Base-by-base conservation (phyloP, 2,113 vertebrate species). In the Orcinus orca region DNA sequence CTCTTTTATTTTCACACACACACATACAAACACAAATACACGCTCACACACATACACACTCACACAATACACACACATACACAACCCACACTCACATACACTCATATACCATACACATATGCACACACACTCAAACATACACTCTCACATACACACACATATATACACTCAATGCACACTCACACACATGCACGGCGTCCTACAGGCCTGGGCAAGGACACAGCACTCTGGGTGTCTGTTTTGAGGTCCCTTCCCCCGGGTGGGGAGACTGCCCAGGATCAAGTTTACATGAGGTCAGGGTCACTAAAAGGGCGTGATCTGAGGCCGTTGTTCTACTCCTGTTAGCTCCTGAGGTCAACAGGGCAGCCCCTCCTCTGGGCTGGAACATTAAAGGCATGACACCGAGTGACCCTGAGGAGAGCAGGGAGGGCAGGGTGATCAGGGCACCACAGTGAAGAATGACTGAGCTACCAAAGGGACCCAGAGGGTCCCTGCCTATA, bases 1-100 rank as follows among this genome's bases (percentile, higher is more conserved):
- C 18, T 36, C 60, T 55, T 95, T 85, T 85, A 65, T 81, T 86
- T 81, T 83, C n/a, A 68, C 58, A 71, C 33, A n/a, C 82, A 79
- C 6, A 18, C 1, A 62, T 4, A 73, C 23, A 44, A 10, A 50
- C 15, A 63, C 3, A 44, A 11, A 25, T 10, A 31, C 0, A 44
- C 31, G 55, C 38, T 74, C 33, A n/a, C 82, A 79, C 6, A 18
- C 1, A 62, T 5, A 25, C 55, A 58, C 55, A 55, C 4, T 14
- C 38, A 21, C 29, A 76, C 41, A 58, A 7, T 62, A 12, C 55
- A 20, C 5, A 20, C 15, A 53, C 55, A 21, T 20, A 18, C 55
- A 21, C 20, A 58, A 41, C 18, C 53, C 53, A 71, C 23, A 77
- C 12, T 25, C 13, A 71, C 44, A 50, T 50, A 50, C 53, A 74